Conservation (phyloP, 2,888 invertebrate genomes). For the Cheilosia variabilis region DNA sequence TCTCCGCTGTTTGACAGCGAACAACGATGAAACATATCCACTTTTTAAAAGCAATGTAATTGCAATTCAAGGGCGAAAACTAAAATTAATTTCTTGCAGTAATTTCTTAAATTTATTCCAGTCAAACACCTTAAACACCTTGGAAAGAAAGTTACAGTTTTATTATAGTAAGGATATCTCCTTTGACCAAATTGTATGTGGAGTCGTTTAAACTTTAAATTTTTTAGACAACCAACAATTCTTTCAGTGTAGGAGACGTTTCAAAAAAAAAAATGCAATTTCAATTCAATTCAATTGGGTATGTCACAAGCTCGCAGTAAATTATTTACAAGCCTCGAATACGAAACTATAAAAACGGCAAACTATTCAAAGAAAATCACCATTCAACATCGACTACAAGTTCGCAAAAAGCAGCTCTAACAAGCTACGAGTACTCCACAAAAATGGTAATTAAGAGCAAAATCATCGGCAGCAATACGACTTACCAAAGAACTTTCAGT, state of each 20-base stretch:
- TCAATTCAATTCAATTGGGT: background rate
- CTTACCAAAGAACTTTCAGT: background rate
- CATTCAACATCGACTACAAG: conserved; percentile 1
- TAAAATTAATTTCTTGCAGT: no score
- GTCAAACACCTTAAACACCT: no score
- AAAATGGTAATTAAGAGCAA: conserved; percentile 33
- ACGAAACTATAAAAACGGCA: conserved; percentile 25
- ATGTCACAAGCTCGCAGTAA: conserved; percentile 3
- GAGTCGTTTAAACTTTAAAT: no score
- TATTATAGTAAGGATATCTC: no score
- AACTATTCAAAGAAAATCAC: conserved; percentile 7
- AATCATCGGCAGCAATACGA: background rate
- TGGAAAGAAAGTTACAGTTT: no score
- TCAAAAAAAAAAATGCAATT: background rate
- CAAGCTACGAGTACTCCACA: background rate
- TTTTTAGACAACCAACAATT: no score
- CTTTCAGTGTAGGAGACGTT: conserved; percentile 28
- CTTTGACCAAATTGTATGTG: no score
- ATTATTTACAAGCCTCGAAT: conserved; percentile 1
- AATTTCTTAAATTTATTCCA: no score
- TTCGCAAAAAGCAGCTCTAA: background rate
- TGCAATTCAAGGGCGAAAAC: no score
- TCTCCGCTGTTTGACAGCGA: no score
- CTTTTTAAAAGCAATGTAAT: no score
- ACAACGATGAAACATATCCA: no score